Evolutionary conservation across 2,797 vertebrate genomes (phyloP).

Genomic region (Anas capensis): DNA sequence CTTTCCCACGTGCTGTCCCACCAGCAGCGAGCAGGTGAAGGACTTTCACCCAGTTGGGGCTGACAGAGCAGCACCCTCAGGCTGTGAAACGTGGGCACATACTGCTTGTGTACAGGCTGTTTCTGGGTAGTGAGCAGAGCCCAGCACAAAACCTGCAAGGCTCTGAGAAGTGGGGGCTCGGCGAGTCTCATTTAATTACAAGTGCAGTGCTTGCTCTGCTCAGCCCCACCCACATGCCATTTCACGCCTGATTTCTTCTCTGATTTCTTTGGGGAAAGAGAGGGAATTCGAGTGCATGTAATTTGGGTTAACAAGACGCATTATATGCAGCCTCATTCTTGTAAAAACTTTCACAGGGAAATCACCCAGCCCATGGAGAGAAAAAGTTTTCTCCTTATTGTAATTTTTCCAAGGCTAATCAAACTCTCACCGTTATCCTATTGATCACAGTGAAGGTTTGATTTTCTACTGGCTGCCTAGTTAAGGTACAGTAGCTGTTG

Average conservation of each 20-base stretch:
- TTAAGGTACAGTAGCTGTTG: slow-evolving; percentile 72
- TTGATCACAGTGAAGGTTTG: slow-evolving; percentile 70
- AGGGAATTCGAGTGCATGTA: slow-evolving; percentile 75
- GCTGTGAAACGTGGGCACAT: too few species aligned
- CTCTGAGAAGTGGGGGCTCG: slow-evolving; percentile 27
- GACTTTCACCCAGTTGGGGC: not conserved
- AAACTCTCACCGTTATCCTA: slow-evolving; percentile 65
- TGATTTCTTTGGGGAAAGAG: slow-evolving; percentile 77
- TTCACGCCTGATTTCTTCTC: slow-evolving; percentile 75
- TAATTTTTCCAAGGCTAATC: slow-evolving; percentile 73
- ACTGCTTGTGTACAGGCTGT: not conserved
- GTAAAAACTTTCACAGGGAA: slow-evolving; percentile 77
- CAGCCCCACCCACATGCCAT: slow-evolving; percentile 71
- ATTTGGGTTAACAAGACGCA: slow-evolving; percentile 77
- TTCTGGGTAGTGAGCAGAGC: not conserved
- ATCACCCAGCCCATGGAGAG: slow-evolving; percentile 64
- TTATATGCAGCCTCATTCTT: slow-evolving; percentile 76
- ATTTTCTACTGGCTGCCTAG: slow-evolving; percentile 67
- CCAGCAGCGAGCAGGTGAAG: accelerated
- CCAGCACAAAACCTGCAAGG: not conserved
- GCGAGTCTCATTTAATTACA: slow-evolving; percentile 55
- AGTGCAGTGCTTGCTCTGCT: slow-evolving; percentile 28
- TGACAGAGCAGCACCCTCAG: not conserved
- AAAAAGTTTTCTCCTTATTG: slow-evolving; percentile 73
- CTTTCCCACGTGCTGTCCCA: not conserved